Base-by-base conservation (phyloP, 2,113 vertebrate species). In the Pogona vitticeps region DNA sequence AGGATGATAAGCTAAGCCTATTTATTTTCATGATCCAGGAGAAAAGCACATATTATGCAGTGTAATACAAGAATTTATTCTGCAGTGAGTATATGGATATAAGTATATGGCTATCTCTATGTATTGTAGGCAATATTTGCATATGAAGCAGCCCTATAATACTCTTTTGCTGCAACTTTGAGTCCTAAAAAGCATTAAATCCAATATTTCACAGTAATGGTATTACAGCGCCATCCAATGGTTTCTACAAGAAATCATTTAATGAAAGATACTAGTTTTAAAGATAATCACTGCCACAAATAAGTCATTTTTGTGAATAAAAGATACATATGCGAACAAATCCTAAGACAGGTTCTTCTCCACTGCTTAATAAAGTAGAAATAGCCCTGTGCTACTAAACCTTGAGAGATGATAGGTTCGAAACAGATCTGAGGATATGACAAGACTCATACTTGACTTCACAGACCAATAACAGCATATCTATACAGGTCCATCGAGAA, bases 171-270 rank as follows among this genome's bases (percentile, higher is more conserved):
- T 52, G 42, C n/a, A 8, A 38, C 26, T 61, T 52, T 4, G 36
- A 56, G 31, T 73, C 38, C 38, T 65, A 31, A 31, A 6, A 1
- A 81, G 2, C 79, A 15, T 2, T 2, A 84, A 88, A 59, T 15
- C 65, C 46, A 88, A 63, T 88, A 76, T 85, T 28, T 86, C 67
- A 77, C 56, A 89, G 76, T 61, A 79, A 91, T 88, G 91, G 91
- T 15, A 31, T 59, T 83, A 88, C 58, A 93, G 92, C 93, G 91
- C 95, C 94, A 91, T 84, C 95, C 91, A 87, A 93, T 82, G 94
- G 91, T 42, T 89, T 61, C 67, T 75, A 10, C 33, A 56, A n/a
- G 21, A 28, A 77, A 92, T 1, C 80, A 78, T 79, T 90, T 80
- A 67, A 67, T 59, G 0, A 40, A 3, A 67, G 61, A 21, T 63